phyloP scores from a whole-genome alignment of 2,888 invertebrate species.

The Rhagonycha fulva region DNA sequence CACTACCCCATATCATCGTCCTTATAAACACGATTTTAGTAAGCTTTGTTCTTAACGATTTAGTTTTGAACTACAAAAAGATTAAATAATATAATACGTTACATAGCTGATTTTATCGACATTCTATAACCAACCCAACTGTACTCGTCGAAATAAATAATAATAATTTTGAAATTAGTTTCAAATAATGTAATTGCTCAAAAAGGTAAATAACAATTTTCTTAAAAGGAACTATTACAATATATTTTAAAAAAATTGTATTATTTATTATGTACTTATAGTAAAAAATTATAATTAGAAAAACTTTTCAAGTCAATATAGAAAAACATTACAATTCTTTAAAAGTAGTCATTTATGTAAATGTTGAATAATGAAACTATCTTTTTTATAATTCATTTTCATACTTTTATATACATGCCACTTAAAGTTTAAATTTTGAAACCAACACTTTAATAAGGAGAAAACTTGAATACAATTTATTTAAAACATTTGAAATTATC shows the following conservation, averaged over 20 bases:
- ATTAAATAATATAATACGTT: not conserved
- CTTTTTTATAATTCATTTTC: not conserved
- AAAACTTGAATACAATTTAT: too few species aligned
- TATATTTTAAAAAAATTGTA: too few species aligned
- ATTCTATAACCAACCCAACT: not conserved
- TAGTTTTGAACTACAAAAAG: not conserved
- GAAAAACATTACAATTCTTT: not conserved
- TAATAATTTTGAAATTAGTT: not conserved
- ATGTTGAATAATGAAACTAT: not conserved
- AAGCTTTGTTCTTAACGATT: slow-evolving; percentile 16
- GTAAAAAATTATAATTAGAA: too few species aligned
- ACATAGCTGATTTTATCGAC: not conserved
- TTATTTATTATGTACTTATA: too few species aligned
- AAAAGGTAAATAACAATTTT: too few species aligned
- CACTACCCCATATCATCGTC: slow-evolving; percentile 21
- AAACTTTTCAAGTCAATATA: not conserved
- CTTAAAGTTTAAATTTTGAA: not conserved
- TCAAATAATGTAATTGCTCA: too few species aligned
- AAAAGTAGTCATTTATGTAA: not conserved
- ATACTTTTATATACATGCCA: not conserved
- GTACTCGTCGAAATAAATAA: not conserved
- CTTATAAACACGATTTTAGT: slow-evolving; percentile 24
- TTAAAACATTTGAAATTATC: too few species aligned
- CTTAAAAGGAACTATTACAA: too few species aligned
- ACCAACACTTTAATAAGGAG: not conserved